A percentile compares a stretch with the other conserved stretches of the same genome.
Conservation (phyloP, 2,888 invertebrate genomes). For the Phasia obesa region DNA sequence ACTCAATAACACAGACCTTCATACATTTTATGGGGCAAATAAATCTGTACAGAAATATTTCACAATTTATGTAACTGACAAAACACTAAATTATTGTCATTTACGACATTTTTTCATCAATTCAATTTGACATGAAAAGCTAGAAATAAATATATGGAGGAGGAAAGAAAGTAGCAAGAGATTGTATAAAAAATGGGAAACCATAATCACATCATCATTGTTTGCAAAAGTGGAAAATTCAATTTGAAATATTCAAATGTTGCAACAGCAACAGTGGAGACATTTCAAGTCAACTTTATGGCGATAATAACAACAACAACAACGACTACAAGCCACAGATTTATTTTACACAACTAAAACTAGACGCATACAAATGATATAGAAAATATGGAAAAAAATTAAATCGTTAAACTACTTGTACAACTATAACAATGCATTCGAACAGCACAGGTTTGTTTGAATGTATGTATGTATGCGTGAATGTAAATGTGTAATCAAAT, state of each 20-base stretch:
- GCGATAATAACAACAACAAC: slow-evolving; percentile 10
- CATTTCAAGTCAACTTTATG: slow-evolving; percentile 37
- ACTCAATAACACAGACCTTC: not conserved
- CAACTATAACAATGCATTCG: slow-evolving; percentile 36
- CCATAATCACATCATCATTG: slow-evolving; percentile 69
- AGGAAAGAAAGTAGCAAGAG: slow-evolving; percentile 44
- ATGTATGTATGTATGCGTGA: not conserved
- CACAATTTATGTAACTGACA: slow-evolving; percentile 1
- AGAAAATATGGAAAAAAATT: slow-evolving; percentile 29
- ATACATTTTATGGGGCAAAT: slow-evolving; percentile 24
- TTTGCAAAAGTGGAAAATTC: slow-evolving; percentile 68
- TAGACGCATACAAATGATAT: slow-evolving; percentile 22
- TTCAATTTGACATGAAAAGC: slow-evolving; percentile 68
- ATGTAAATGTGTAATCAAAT: too few relatives aligned
- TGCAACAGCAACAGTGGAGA: slow-evolving; percentile 36
- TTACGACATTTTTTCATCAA: slow-evolving; percentile 70
- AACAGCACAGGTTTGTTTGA: not conserved
- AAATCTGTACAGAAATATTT: slow-evolving; percentile 18
- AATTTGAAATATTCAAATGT: slow-evolving; percentile 65
- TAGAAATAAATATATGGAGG: slow-evolving; percentile 36
- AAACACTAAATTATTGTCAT: slow-evolving; percentile 63
- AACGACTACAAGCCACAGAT: slow-evolving; percentile 17
- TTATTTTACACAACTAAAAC: slow-evolving; percentile 18
- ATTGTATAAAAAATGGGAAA: slow-evolving; percentile 50
- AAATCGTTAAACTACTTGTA: slow-evolving; percentile 56